phyloP scores from a whole-genome alignment of 1,140 invertebrate species.

The Thaumetopoea pityocampa region DNA sequence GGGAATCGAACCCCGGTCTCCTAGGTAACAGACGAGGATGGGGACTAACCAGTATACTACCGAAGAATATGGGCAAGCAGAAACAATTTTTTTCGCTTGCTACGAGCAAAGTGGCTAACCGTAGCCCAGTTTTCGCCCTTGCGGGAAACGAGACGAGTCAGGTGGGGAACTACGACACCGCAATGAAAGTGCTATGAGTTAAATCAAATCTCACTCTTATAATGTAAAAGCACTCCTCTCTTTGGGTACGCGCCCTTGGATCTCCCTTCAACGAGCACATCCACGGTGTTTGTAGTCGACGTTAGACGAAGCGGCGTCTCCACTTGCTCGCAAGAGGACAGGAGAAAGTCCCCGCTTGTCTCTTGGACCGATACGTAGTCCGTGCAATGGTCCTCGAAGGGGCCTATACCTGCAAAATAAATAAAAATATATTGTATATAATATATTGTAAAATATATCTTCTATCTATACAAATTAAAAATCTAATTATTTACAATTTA shows the following conservation, averaged over 20 bases:
- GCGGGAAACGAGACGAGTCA: no score
- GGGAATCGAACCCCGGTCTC: no score
- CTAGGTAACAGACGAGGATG: no score
- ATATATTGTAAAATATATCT: neutral
- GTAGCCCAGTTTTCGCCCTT: no score
- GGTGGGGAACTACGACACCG: constrained; percentile 23
- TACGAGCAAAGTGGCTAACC: no score
- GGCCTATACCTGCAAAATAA: constrained; percentile 56
- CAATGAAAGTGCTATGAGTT: neutral
- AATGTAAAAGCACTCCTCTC: constrained; percentile 76
- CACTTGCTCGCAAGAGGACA: constrained; percentile 70
- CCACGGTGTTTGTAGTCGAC: constrained; percentile 58
- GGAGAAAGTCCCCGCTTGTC: constrained; percentile 44
- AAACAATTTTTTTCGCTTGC: no score
- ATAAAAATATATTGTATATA: neutral
- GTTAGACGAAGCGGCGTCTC: constrained; percentile 58
- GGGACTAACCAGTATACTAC: no score
- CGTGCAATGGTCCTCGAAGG: constrained; percentile 61
- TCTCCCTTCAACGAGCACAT: constrained; percentile 63
- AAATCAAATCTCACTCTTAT: constrained; percentile 70
- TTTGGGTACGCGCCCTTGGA: constrained; percentile 73
- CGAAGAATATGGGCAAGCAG: no score
- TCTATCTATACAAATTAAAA: neutral
- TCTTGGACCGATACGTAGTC: constrained; percentile 70
- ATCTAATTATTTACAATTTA: no score